These are phyloP conservation scores for Miltochrista miniata DNA, from an alignment of 2,888 invertebrate species.

Conservation along the genomic window DNA sequence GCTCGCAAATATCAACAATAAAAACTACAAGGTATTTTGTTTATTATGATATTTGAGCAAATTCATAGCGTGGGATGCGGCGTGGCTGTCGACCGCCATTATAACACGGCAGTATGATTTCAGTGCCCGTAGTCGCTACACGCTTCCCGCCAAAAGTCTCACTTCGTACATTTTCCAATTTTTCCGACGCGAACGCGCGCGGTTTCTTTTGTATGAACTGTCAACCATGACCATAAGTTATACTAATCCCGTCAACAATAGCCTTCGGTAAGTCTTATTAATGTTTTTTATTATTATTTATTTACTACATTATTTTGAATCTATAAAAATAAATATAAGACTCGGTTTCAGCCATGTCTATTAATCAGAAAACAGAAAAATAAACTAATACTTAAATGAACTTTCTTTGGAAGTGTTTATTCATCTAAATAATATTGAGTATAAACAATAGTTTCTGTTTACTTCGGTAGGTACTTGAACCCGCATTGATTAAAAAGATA, in stretches of 20 bases:
- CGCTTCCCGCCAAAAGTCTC: constrained; percentile 20
- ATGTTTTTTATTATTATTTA: no score
- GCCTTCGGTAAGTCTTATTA: constrained; percentile 23
- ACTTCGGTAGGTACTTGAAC: no score
- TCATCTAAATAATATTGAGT: no score
- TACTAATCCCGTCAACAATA: constrained; percentile 16
- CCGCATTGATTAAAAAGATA: no score
- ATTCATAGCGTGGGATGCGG: background rate
- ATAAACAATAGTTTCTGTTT: no score
- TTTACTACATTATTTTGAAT: no score
- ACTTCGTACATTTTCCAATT: constrained; percentile 19
- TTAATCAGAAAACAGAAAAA: no score
- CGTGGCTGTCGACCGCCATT: constrained; percentile 3
- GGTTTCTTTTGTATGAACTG: constrained; percentile 23
- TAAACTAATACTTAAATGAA: no score
- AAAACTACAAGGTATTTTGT: constrained; percentile 9
- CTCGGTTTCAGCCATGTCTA: no score
- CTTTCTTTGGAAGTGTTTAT: no score
- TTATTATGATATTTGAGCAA: constrained; percentile 8
- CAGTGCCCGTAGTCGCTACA: constrained; percentile 26
- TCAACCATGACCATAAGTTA: constrained; percentile 24
- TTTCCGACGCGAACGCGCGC: constrained; percentile 17
- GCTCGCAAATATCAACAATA: background rate
- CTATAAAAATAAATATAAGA: no score
- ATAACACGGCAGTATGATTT: constrained; percentile 30